Percentiles rank a stretch among this genome's conserved stretches.
These are phyloP conservation scores for Pempheris klunzingeri DNA, from an alignment of 2,797 vertebrate genomes.

Conservation along the genomic window DNA sequence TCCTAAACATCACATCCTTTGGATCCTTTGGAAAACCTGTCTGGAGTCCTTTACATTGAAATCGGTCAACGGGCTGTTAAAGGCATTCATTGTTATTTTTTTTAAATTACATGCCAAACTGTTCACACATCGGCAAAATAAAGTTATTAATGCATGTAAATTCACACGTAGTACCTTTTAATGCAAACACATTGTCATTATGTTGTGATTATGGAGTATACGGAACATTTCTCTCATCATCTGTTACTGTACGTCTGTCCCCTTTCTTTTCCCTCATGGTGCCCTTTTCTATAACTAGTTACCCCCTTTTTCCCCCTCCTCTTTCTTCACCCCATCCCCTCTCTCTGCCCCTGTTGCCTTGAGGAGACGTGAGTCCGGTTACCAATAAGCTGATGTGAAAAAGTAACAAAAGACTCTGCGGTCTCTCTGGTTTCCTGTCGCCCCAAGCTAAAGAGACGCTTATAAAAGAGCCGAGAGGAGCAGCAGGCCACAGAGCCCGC, in stretches of 20 bases:
- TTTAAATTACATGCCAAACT: too few relatives aligned
- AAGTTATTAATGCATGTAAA: too few relatives aligned
- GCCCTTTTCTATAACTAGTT: constrained; percentile 16
- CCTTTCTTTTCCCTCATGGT: neutral
- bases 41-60: too few relatives aligned
- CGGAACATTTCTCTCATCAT: neutral
- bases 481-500: constrained; percentile 57
- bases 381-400: constrained; percentile 82
- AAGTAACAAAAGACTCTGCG: constrained; percentile 81
- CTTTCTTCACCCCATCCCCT: constrained; percentile 49
- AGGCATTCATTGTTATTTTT: too few relatives aligned
- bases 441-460: constrained; percentile 72
- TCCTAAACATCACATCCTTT: too few relatives aligned
- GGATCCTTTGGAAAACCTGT: too few relatives aligned
- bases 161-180: too few relatives aligned
- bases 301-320: constrained; percentile 21
- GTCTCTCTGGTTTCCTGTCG: constrained; percentile 82
- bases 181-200: neutral
- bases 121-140: too few relatives aligned
- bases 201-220: neutral
- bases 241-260: constrained; percentile 19
- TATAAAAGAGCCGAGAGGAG: constrained; percentile 72
- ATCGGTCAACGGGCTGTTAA: too few relatives aligned
- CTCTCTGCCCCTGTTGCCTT: constrained; percentile 66
- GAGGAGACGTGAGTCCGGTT: constrained; percentile 82